Percentiles rank a stretch among this genome's conserved stretches.
phyloP scores from a whole-genome alignment of 2,888 invertebrate species.

The Andrena praecox region DNA sequence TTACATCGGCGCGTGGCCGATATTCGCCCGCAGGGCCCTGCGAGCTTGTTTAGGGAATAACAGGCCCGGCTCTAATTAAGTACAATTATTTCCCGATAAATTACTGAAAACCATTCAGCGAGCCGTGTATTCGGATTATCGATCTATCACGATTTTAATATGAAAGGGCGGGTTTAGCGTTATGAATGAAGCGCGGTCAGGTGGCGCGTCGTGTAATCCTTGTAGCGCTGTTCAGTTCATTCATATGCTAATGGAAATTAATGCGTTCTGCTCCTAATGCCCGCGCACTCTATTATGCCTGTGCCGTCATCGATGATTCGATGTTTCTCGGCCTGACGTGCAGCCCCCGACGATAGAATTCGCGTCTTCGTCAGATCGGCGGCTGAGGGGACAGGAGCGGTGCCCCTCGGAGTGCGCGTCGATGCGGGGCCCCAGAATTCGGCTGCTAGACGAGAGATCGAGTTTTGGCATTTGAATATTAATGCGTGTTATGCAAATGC shows the following conservation, averaged over 20 bases:
- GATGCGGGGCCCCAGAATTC: slow-evolving; percentile 3
- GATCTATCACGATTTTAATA: slow-evolving; percentile 53
- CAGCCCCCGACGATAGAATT: not conserved
- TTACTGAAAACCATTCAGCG: slow-evolving; percentile 13
- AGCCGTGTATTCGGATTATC: slow-evolving; percentile 36
- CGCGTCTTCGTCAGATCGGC: not conserved
- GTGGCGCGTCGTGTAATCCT: slow-evolving; percentile 22
- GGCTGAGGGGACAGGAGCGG: too few relatives aligned
- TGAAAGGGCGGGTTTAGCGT: slow-evolving; percentile 42
- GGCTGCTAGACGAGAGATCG: slow-evolving; percentile 6
- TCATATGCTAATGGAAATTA: slow-evolving; percentile 65
- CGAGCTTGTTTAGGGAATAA: not conserved
- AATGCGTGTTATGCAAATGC: slow-evolving; percentile 43
- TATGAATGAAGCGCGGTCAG: slow-evolving; percentile 42
- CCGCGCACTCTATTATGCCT: slow-evolving; percentile 19
- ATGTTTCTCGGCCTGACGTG: slow-evolving; percentile 19
- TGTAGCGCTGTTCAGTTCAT: slow-evolving; percentile 49
- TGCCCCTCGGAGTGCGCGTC: not conserved
- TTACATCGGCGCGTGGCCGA: not conserved
- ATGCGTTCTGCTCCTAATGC: slow-evolving; percentile 50
- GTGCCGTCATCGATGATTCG: slow-evolving; percentile 31
- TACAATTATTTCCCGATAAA: slow-evolving; percentile 22
- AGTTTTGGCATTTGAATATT: slow-evolving; percentile 39
- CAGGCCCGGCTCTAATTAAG: not conserved
- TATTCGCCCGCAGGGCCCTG: not conserved